Evolutionary conservation across 2,113 vertebrate genomes (phyloP).

Genomic region (Apus apus): DNA sequence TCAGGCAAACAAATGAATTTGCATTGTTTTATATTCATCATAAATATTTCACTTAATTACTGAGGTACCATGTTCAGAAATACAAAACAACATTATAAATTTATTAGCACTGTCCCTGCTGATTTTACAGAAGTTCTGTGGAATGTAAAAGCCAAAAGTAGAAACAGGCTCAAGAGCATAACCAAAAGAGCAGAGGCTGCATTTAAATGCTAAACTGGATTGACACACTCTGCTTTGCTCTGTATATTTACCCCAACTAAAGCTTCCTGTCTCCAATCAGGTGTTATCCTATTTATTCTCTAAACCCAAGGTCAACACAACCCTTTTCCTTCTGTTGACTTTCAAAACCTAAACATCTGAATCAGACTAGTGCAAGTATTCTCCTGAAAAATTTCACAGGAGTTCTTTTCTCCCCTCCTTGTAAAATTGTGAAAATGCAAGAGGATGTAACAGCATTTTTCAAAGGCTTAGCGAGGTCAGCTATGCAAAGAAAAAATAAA

Average conservation of each 20-base stretch:
- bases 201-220: constrained; percentile 58
- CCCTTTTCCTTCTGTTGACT: constrained; percentile 48
- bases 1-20: constrained; percentile 85
- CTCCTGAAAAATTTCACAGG: constrained; percentile 34
- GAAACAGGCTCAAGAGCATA: constrained; percentile 63
- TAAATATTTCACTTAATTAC: constrained; percentile 90
- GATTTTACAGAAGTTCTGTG: constrained; percentile 77
- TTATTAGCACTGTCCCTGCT: constrained; percentile 80
- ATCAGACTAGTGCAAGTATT: not conserved
- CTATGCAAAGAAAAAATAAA: constrained; percentile 13
- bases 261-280: constrained; percentile 58
- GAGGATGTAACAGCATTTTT: constrained; percentile 54
- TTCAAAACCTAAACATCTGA: constrained; percentile 60
- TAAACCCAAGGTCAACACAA: constrained; percentile 61
- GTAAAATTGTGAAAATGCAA: constrained; percentile 20
- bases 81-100: constrained; percentile 85
- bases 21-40: constrained; percentile 86
- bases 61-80: constrained; percentile 81
- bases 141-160: constrained; percentile 76
- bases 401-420: constrained; percentile 49
- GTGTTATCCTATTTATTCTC: constrained; percentile 63
- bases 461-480: constrained; percentile 43
- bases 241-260: constrained; percentile 31
- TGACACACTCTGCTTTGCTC: constrained; percentile 1
- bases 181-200: constrained; percentile 45